Evolutionary conservation across 2,113 vertebrate genomes (phyloP), one percentile per base, ranked within the genome.

Genomic region (Sphaerodactylus townsendi): DNA sequence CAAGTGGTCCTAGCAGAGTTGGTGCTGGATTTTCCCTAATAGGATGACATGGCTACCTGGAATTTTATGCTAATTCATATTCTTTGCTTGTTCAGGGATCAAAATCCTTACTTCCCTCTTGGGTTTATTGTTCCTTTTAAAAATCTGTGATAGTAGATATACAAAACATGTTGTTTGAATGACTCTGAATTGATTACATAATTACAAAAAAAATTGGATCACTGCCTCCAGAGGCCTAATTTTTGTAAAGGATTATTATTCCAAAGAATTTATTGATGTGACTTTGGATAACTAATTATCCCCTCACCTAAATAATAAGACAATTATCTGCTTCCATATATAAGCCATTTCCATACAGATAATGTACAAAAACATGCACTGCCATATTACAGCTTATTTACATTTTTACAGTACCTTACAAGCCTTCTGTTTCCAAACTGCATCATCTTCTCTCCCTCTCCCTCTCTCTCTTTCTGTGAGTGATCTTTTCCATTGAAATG

Each of bases 381-480:
- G 79, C 68, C 72, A 56, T 9, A 35, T 25, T 68, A 79, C 48
- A 65, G 30, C 41, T 48, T 83, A 62, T 44, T 77, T 87, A 35
- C 5, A 19, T 80, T 76, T 83, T 33, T 82, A 21, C 48, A 28
- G 56, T 39, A 9, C 4, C 86, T 83, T 87, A 85, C 33, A 87
- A 76, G 6, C 53, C 0, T n/a, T 39, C 79, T 33, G 59, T 81
- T 87, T 89, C 17, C 59, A 78, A 81, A 86, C 35, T 65, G 33
- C 23, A 53, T 69, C 62, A 83, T 65, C 84, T 62, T 35, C 11
- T 62, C 53, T 23, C 50, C 85, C 65, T 5, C 8, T 50, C 21
- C n/a, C n/a, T n/a, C n/a, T n/a, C 53, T 23, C 50, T 86, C 65
- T 5, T 4, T 50, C 21, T 30, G 13, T 23, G 56, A 85, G 2